Evolutionary conservation across 2,888 invertebrate species (phyloP).

Genomic region (Acronicta leporina): DNA sequence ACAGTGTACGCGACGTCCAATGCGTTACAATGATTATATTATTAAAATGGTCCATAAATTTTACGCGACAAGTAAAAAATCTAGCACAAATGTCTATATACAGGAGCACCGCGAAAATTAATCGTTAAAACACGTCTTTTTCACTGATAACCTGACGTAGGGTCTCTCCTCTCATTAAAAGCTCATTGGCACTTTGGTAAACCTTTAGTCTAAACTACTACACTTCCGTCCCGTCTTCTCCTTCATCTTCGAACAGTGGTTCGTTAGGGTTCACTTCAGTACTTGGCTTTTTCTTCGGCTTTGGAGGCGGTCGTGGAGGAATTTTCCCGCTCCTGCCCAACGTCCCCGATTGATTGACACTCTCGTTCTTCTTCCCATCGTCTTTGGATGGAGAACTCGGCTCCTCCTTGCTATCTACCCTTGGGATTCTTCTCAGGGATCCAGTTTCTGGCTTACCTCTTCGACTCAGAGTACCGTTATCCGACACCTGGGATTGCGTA

Average conservation of each 20-base stretch:
- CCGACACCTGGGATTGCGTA: slow-evolving; percentile 74
- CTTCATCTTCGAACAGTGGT: slow-evolving; percentile 95
- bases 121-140: slow-evolving; percentile 61
- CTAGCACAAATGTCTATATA: slow-evolving; percentile 86
- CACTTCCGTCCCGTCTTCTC: slow-evolving; percentile 96
- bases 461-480: slow-evolving; percentile 79
- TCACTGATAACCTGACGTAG: slow-evolving; percentile 58
- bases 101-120: slow-evolving; percentile 86
- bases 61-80: slow-evolving; percentile 87
- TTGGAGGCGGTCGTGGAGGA: slow-evolving; percentile 95
- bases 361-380: slow-evolving; percentile 77
- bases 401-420: slow-evolving; percentile 74
- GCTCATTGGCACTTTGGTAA: slow-evolving; percentile 86
- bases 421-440: slow-evolving; percentile 79
- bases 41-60: slow-evolving; percentile 84
- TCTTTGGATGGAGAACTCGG: slow-evolving; percentile 78
- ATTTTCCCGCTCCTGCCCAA: slow-evolving; percentile 90
- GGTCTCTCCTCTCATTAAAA: slow-evolving; percentile 74
- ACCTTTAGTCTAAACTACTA: slow-evolving; percentile 82
- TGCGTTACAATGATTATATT: slow-evolving; percentile 56
- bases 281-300: slow-evolving; percentile 93
- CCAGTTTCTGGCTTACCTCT: slow-evolving; percentile 88
- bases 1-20: slow-evolving; percentile 52
- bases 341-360: slow-evolving; percentile 81
- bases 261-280: slow-evolving; percentile 90